Percentiles rank a stretch among this genome's conserved stretches.
Conservation (phyloP, 1,140 invertebrate genomes). For the Anastrepha ludens region DNA sequence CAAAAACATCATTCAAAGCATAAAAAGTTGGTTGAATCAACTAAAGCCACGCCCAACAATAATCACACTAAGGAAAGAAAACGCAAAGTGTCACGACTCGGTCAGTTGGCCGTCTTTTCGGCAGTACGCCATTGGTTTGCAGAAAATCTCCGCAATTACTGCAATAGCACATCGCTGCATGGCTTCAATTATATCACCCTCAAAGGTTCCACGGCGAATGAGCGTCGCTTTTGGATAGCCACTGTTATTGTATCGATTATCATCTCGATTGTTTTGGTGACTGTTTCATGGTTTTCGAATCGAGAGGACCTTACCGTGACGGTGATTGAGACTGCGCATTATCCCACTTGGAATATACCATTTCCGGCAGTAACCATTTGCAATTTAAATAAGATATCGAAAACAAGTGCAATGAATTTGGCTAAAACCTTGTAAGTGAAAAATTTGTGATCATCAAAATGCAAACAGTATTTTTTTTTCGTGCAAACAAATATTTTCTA, state of each 20-base stretch:
- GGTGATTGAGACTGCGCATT: conserved; percentile 81
- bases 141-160: conserved; percentile 72
- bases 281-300: conserved; percentile 75
- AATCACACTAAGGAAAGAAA: neutral
- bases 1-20: neutral
- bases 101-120: neutral
- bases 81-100: conserved; percentile 33
- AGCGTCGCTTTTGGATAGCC: conserved; percentile 74
- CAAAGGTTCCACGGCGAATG: conserved; percentile 63
- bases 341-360: conserved; percentile 82
- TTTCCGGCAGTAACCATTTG: conserved; percentile 84
- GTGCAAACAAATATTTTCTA: neutral
- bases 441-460: neutral
- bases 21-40: neutral
- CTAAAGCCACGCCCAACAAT: neutral
- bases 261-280: conserved; percentile 73
- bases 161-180: conserved; percentile 74
- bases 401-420: conserved; percentile 61
- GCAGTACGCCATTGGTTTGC: conserved; percentile 62
- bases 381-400: conserved; percentile 78
- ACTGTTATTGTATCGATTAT: conserved; percentile 73
- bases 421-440: conserved; percentile 72
- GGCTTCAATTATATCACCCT: conserved; percentile 72
- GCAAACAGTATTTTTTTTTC: too few relatives aligned
- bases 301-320: conserved; percentile 74